Evolutionary conservation across 2,888 invertebrate species (phyloP), one percentile per base, ranked within the genome.

Genomic region (Apotomis capreana): DNA sequence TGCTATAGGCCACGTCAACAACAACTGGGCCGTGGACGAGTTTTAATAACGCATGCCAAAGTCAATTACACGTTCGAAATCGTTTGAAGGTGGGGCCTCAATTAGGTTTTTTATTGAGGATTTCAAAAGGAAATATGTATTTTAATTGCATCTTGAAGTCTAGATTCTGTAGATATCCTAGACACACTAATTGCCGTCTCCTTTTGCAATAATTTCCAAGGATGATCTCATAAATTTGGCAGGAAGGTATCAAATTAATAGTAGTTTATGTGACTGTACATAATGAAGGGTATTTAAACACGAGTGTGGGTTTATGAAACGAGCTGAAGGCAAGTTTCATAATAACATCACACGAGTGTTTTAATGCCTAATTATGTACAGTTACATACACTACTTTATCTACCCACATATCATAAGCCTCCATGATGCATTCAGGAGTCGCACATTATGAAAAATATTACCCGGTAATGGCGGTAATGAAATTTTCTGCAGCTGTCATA

Each of bases 1-100:
- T 78, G 77, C 78, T 73, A 73, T 69, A 72, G 73, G 69, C 74
- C 69, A 70, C 74, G 72, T 76, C 69, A 71, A 73, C 60, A 59
- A 67, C 58, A 64, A 69, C 46, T 63, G 61, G 60, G 59, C 75
- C 70, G 37, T 37, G 55, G 60, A 64, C 74, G 63, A 68, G 63
- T 68, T 72, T 65, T 63, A 74, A 74, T 60, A 73, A 73, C 60
- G 65, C 57, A 70, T 73, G 69, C 65, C 70, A 73, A 70, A 57
- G 36, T 57, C 67, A 71, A 68, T 71, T 71, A 71, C 40, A 58
- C 26, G 67, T 68, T 71, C 26, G 61, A 61, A 62, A 62, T 57
- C 61, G 26, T 71, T 71, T 62, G 67, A 68, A 62, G 67, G 61
- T 26, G 61, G 52, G 26, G 15, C 54, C 37, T 26, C 40, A 52